Conservation (phyloP, 2,797 vertebrate genomes). For the Gobio occitaniae region DNA sequence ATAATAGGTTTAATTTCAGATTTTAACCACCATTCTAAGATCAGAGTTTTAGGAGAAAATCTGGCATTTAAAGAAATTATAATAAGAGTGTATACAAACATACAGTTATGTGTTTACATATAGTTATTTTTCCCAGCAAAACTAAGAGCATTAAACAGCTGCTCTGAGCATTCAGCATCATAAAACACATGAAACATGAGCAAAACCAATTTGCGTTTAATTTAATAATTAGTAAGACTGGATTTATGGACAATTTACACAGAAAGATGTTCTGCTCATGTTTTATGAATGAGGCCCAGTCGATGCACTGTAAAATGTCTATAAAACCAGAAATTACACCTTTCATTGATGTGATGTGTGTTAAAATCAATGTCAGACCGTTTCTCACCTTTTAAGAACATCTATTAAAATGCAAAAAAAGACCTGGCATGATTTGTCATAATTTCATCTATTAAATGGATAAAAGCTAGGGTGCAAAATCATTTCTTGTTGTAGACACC, state of each 20-base stretch:
- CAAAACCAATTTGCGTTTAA: not conserved
- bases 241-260: not conserved
- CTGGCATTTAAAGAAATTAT: not conserved
- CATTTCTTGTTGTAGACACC: conserved; percentile 18
- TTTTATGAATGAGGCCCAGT: conserved; percentile 8
- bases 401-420: conserved; percentile 4
- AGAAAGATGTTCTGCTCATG: not conserved
- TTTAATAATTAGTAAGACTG: not conserved
- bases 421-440: conserved; percentile 7
- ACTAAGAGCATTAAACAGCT: not conserved
- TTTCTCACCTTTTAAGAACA: conserved; percentile 10
- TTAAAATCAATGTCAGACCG: conserved; percentile 29
- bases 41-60: not conserved
- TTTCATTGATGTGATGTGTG: conserved; percentile 9
- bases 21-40: conserved; percentile 1
- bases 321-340: conserved; percentile 7
- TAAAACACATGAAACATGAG: not conserved
- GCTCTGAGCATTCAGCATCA: not conserved
- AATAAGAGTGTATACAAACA: not conserved
- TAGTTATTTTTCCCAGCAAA: not conserved
- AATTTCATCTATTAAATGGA: conserved; percentile 10
- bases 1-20: conserved; percentile 42
- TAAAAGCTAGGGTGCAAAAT: conserved; percentile 19
- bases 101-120: not conserved
- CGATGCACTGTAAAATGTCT: not conserved